phyloP scores from a whole-genome alignment of 2,888 invertebrate genomes.

The Drosophila helvetica region DNA sequence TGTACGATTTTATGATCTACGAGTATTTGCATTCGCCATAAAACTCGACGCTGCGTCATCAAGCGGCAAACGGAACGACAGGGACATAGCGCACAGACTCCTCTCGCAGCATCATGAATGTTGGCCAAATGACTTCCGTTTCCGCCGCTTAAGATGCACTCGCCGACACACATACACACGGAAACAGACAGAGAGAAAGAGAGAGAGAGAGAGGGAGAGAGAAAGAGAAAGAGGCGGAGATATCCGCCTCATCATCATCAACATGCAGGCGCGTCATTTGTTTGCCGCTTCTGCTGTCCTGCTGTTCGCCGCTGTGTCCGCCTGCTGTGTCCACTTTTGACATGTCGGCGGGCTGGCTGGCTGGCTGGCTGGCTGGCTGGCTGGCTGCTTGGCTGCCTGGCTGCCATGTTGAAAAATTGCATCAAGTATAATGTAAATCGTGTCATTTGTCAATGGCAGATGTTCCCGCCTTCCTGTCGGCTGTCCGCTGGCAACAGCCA shows the following conservation, averaged over 20 bases:
- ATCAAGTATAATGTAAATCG: slow-evolving; percentile 79
- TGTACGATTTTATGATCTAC: no score
- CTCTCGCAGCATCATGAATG: slow-evolving; percentile 60
- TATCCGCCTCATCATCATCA: slow-evolving; percentile 50
- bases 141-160: slow-evolving; percentile 72
- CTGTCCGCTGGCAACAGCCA: slow-evolving; percentile 1
- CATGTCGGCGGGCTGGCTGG: slow-evolving; percentile 37
- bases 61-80: slow-evolving; percentile 48
- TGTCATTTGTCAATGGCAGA: slow-evolving; percentile 80
- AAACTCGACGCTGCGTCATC: slow-evolving; percentile 61
- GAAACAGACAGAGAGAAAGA: slow-evolving; percentile 3
- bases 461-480: slow-evolving; percentile 48
- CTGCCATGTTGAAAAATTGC: slow-evolving; percentile 73
- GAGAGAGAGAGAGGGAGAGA: slow-evolving; percentile 1
- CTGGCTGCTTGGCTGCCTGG: no score
- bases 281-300: slow-evolving; percentile 45
- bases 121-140: slow-evolving; percentile 78
- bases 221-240: slow-evolving; percentile 3
- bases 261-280: slow-evolving; percentile 71
- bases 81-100: background rate
- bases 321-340: slow-evolving; percentile 76
- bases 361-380: slow-evolving; percentile 22
- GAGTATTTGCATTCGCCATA: slow-evolving; percentile 68
- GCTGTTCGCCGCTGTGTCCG: slow-evolving; percentile 16
- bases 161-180: slow-evolving; percentile 29